These are phyloP conservation scores for Danio albolineatus DNA, from an alignment of 2,797 vertebrate genomes.

Conservation along the genomic window DNA sequence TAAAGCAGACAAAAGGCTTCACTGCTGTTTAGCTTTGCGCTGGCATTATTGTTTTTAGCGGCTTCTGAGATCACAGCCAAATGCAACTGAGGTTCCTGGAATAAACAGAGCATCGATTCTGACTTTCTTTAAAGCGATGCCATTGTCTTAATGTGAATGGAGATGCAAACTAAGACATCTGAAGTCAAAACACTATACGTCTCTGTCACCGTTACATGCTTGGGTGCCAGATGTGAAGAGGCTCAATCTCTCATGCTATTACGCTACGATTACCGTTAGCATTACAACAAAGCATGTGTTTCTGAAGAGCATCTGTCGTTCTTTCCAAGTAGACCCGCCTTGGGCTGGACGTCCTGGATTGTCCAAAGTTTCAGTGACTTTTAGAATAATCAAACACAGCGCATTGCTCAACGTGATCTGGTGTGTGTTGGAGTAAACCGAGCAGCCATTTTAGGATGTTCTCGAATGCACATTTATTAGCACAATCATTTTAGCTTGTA, in stretches of 20 bases:
- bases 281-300: neutral
- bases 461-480: constrained; percentile 33
- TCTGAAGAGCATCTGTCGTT: neutral
- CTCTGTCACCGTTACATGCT: constrained; percentile 15
- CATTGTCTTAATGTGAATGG: constrained; percentile 10
- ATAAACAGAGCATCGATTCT: constrained; percentile 33
- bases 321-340: neutral
- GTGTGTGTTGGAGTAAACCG: constrained; percentile 16
- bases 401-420: constrained; percentile 33
- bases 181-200: constrained; percentile 28
- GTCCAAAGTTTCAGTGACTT: constrained; percentile 1
- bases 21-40: constrained; percentile 9
- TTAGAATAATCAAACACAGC: neutral
- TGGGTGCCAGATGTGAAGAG: constrained; percentile 11
- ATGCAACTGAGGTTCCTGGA: constrained; percentile 29
- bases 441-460: neutral
- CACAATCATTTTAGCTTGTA: neutral
- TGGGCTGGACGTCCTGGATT: constrained; percentile 1
- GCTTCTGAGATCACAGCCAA: constrained; percentile 48
- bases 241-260: neutral
- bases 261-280: neutral
- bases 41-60: constrained; percentile 31
- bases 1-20: neutral
- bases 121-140: constrained; percentile 11
- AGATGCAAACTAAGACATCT: constrained; percentile 16